Percentiles rank a stretch among this genome's conserved stretches.
phyloP scores from a whole-genome alignment of 2,797 vertebrate species.

The Simalia tracyae region DNA sequence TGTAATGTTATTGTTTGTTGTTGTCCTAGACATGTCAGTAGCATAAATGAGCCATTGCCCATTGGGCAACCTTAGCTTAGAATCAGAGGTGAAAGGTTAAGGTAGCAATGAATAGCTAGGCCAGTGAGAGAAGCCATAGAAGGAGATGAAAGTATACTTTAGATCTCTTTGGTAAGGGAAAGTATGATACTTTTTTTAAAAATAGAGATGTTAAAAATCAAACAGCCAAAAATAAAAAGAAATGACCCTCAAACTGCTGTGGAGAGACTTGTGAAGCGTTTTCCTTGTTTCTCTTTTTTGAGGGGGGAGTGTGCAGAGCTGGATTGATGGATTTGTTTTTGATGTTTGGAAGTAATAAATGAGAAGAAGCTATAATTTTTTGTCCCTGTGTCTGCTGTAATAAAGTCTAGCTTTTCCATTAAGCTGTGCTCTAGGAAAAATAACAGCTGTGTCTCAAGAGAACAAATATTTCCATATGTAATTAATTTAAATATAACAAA shows the following conservation, averaged over 20 bases:
- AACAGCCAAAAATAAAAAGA: neutral
- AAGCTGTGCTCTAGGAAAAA: conserved; percentile 57
- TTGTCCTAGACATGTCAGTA: neutral
- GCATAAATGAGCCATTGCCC: neutral
- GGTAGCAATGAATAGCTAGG: neutral
- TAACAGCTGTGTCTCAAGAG: conserved; percentile 47
- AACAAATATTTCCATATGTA: conserved; percentile 61
- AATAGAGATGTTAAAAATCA: neutral
- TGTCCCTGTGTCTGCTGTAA: conserved; percentile 28
- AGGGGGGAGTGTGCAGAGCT: neutral
- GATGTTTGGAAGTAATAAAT: conserved; percentile 52
- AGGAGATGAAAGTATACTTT: neutral
- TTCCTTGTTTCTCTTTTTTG: neutral
- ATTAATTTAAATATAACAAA: conserved; percentile 69
- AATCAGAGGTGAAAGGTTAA: neutral
- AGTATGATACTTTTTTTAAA: neutral
- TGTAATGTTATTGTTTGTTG: neutral
- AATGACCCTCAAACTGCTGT: neutral
- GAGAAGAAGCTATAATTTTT: conserved; percentile 49
- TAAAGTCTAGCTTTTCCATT: conserved; percentile 54
- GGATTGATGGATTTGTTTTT: conserved; percentile 24
- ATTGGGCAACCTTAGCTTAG: neutral
- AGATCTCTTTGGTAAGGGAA: neutral
- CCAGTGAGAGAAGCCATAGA: neutral
- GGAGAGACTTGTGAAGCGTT: neutral